A percentile compares a stretch with the other conserved stretches of the same genome.
phyloP scores from a whole-genome alignment of 1,140 invertebrate species.

The Pseudomyrmex concolor region DNA sequence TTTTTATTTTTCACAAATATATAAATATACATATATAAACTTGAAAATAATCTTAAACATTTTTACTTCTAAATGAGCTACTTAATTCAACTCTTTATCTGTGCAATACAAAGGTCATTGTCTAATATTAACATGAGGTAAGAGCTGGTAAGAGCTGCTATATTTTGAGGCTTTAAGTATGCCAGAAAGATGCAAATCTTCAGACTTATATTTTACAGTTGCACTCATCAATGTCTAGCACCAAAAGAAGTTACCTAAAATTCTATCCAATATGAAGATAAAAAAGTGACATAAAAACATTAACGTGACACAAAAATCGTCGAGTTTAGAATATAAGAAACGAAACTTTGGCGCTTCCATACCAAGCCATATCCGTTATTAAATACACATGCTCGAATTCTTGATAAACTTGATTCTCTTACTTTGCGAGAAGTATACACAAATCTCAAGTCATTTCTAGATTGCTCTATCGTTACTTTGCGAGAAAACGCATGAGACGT shows the following conservation, averaged over 20 bases:
- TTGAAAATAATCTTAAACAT: not conserved
- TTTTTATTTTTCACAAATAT: no score
- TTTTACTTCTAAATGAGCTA: not conserved
- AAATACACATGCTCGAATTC: not conserved
- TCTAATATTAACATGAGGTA: constrained; percentile 24
- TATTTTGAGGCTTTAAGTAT: not conserved
- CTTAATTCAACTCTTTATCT: constrained; percentile 13
- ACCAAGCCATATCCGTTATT: not conserved
- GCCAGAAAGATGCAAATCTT: not conserved
- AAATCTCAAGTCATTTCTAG: not conserved
- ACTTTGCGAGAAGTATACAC: not conserved
- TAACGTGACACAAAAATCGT: not conserved
- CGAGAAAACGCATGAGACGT: not conserved
- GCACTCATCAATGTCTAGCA: no score
- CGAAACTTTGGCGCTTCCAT: not conserved
- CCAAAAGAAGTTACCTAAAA: not conserved
- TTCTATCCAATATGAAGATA: not conserved
- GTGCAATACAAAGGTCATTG: constrained; percentile 33
- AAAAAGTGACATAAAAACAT: no score
- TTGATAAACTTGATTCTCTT: not conserved
- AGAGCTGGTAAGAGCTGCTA: not conserved
- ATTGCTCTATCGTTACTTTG: not conserved
- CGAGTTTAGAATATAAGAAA: not conserved
- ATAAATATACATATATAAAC: not conserved
- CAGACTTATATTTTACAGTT: not conserved